Evolutionary conservation across 2,888 invertebrate genomes (phyloP).

Genomic region (Hyppa rectilinea): DNA sequence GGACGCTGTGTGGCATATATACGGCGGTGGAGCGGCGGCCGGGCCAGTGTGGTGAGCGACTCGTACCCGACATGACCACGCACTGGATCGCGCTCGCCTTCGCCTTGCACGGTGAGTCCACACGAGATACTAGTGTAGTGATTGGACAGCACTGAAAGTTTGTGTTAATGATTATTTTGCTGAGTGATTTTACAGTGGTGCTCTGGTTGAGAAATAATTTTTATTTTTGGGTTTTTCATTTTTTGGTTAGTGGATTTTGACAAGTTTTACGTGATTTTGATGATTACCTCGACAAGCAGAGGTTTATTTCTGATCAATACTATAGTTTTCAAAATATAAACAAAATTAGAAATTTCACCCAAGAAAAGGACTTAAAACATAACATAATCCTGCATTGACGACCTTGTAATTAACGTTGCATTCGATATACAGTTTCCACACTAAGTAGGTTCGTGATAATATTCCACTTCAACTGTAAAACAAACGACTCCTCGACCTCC

Average conservation of each 20-base stretch:
- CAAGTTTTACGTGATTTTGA: neutral
- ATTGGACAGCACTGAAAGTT: conserved; percentile 23
- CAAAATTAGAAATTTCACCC: neutral
- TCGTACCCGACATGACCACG: conserved; percentile 52
- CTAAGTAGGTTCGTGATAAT: conserved; percentile 2
- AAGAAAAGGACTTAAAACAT: neutral
- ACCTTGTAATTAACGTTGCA: neutral
- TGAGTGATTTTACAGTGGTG: conserved; percentile 24
- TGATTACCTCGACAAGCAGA: neutral
- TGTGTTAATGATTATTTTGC: neutral
- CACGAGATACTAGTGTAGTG: conserved; percentile 40
- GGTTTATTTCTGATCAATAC: neutral
- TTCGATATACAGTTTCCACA: neutral
- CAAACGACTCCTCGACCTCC: conserved; percentile 11
- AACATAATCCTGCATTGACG: neutral
- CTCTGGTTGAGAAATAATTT: neutral
- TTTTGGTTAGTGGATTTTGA: conserved; percentile 3
- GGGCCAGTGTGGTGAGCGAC: conserved; percentile 47
- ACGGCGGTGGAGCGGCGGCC: conserved; percentile 14
- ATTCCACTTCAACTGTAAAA: conserved; percentile 17
- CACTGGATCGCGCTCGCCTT: conserved; percentile 45
- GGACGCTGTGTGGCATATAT: conserved; percentile 42
- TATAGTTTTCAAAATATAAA: neutral
- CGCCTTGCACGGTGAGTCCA: conserved; percentile 59
- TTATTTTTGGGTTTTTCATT: neutral